Evolutionary conservation across 2,113 vertebrate species (phyloP), one percentile per base, ranked within the genome.

Genomic region (Larimichthys crocea): DNA sequence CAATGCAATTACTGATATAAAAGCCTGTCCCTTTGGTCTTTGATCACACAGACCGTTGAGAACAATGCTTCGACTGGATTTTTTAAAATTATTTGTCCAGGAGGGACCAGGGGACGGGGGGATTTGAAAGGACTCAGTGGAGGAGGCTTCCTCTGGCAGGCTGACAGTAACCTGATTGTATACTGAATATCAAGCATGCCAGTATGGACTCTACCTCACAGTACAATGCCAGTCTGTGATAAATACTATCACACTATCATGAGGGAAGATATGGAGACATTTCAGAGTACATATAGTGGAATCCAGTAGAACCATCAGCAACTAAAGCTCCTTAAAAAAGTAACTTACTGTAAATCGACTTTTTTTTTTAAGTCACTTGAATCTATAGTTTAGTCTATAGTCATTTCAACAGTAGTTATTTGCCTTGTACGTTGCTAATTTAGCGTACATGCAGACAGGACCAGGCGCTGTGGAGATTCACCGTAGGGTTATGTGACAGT

Each of bases 1-100:
- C 86, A 84, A 60, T 77, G 76, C 83, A 90, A 86, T 90, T 65
- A 74, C 80, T 79, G 68, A 53, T 66, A 65, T 64, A 87, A 69
- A 86, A 78, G 80, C 85, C 46, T 82, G 71, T 73, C 64, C 63
- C 49, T 85, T 35, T 82, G 78, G 84, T 90, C 88, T 92, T 81
- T 90, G 85, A 87, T 86, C 80, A 83, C 80, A 66, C 78, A 79
- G 69, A 72, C 52, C 22, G 31, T 49, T n/a, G 22, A 89, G 62
- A 80, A 79, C 66, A 68, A 75, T 68, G 52, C 44, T 79, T 59
- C 15, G 73, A 82, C 61, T 74, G 26, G 50, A 59, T 74, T 74
- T 77, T 59, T 16, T 16, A 26, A 50, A n/a, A 74, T 79, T 19
- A 67, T 79, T 49, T 82, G 19, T 80, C 35, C 7, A 2, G 26